Evolutionary conservation across 1,140 invertebrate genomes (phyloP), one percentile per base, ranked within the genome.

Genomic region (Oryctes rhinoceros): DNA sequence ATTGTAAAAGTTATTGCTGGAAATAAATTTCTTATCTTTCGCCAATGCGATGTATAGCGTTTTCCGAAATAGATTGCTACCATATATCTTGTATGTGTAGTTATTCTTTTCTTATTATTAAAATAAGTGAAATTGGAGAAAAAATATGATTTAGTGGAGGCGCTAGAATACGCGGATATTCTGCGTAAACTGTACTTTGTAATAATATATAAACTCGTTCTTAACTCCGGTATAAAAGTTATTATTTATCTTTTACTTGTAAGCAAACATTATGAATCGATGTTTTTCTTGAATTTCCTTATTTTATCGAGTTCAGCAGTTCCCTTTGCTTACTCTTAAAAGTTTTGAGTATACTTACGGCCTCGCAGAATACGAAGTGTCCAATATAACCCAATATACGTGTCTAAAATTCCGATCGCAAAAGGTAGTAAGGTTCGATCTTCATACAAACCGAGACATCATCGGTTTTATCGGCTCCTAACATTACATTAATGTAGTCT

Each of bases 221-320:
- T 24, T 35, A 67, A 67, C 18, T 24, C 3, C 65, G 13, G 11
- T 3, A 35, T 67, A 35, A 67, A 67, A 67, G 65, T 67, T 67
- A 67, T 67, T 67, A 67, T 67, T 67, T 67, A 67, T 67, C 65
- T 67, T 67, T 47, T 78, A 78, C 24, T 78, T 47, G 76, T 78
- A 48, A 24, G 76, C 24, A 78, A 78, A 78, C 76, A 78, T 78
- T 76, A 35, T 37, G 35, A 78, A 47, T 20, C 18, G 53, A 78
- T 78, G 77, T 78, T 78, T 79, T 79, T 65, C 78, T 62, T 62
- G 78, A 79, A 79, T 79, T 79, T 79, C 62, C 65, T 35, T 67
- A 67, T 35, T 62, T 35, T 67, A 79, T 79, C 78, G 78, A 79
- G 78, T 79, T 79, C 53, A 79, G 62, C 78, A 79, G 78, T 79